Percentiles rank a stretch among this genome's conserved stretches.
Evolutionary conservation across 2,888 invertebrate species (phyloP).

Genomic region (Tinea semifulvella): DNA sequence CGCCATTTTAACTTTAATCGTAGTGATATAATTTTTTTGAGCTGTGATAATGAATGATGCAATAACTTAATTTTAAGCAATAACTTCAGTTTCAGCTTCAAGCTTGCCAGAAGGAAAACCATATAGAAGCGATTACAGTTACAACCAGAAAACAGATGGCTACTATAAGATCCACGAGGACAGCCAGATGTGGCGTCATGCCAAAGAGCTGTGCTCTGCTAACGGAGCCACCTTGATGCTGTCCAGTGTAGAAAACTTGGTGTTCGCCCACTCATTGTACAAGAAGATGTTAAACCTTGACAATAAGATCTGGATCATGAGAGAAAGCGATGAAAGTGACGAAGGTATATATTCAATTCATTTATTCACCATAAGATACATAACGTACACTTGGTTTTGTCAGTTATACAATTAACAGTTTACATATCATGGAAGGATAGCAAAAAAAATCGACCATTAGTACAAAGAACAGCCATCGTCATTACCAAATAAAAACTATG

Average conservation of each 20-base stretch:
- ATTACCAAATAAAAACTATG: no score
- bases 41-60: neutral
- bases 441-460: no score
- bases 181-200: conserved; percentile 12
- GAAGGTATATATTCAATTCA: no score
- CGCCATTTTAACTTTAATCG: no score
- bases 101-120: neutral
- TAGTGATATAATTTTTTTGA: neutral
- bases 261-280: conserved; percentile 35
- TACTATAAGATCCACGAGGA: conserved; percentile 47
- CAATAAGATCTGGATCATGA: conserved; percentile 29
- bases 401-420: no score
- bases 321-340: no score
- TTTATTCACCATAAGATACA: no score
- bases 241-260: conserved; percentile 26
- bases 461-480: no score
- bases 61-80: neutral
- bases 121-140: conserved; percentile 39
- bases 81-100: neutral
- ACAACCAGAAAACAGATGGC: conserved; percentile 32
- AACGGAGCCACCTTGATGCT: conserved; percentile 34
- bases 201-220: conserved; percentile 25
- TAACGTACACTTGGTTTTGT: no score
- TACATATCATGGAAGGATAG: no score
- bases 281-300: conserved; percentile 40